phyloP scores from a whole-genome alignment of 53 echinoderm and acorn worm genomes.

The Arbacia lixula region DNA sequence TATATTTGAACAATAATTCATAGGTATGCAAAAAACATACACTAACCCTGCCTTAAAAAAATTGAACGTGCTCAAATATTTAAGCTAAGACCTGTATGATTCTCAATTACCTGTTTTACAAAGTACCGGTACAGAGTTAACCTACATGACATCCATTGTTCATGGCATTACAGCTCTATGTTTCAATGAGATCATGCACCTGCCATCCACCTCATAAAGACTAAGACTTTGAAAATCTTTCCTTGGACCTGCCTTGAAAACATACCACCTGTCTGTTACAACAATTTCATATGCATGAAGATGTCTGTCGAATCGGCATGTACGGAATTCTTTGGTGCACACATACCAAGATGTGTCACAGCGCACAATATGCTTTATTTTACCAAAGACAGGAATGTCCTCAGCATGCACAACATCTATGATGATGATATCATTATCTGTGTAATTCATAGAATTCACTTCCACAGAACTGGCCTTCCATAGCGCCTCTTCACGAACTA shows the following conservation, averaged over 20 bases:
- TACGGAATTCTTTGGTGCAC: constrained; percentile 11
- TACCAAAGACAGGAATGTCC: constrained; percentile 17
- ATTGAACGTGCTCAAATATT: too few species aligned
- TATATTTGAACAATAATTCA: too few species aligned
- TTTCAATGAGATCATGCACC: constrained; percentile 4
- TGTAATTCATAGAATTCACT: background rate
- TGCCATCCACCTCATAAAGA: constrained; percentile 3
- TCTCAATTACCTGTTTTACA: too few species aligned
- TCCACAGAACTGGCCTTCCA: background rate
- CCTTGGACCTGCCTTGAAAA: background rate
- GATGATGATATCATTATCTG: constrained; percentile 11
- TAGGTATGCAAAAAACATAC: too few species aligned
- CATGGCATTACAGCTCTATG: background rate
- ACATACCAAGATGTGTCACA: constrained; percentile 8
- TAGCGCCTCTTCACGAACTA: background rate
- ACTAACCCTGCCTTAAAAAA: too few species aligned
- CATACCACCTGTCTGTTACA: background rate
- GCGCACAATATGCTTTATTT: background rate
- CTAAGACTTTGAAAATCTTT: background rate
- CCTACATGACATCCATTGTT: background rate
- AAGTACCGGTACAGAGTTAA: too few species aligned
- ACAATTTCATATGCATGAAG: background rate
- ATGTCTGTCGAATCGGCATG: background rate
- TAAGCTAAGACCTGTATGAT: too few species aligned
- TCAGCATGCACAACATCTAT: constrained; percentile 25